A percentile compares a stretch with the other conserved stretches of the same genome.
Conservation (phyloP, 2,113 vertebrate species). For the Brachirus orientalis region DNA sequence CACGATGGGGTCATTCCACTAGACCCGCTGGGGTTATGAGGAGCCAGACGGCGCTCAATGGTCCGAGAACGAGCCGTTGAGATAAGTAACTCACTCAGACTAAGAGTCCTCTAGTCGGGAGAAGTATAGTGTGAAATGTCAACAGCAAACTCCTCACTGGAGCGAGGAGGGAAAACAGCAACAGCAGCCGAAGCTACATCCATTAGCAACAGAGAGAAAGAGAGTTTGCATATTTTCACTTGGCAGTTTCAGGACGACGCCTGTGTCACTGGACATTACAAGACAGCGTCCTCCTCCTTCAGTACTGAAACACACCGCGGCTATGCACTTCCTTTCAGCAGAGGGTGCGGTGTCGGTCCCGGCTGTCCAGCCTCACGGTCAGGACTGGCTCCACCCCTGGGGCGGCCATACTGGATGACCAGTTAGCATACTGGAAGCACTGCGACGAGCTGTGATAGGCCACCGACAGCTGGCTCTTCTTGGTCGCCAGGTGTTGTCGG, state of each 20-base stretch:
- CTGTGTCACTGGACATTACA: constrained; percentile 38
- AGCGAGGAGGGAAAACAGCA: constrained; percentile 47
- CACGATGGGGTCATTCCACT: constrained; percentile 62
- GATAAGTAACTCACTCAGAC: constrained; percentile 64
- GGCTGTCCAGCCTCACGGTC: constrained; percentile 92
- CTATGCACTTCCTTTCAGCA: constrained; percentile 63
- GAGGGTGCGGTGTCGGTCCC: constrained; percentile 77
- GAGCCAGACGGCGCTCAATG: constrained; percentile 63
- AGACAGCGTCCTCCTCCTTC: constrained; percentile 22
- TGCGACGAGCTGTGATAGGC: constrained; percentile 99
- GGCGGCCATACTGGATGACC: constrained; percentile 82
- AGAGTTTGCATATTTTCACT: constrained; percentile 40
- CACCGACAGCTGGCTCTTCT: constrained; percentile 98
- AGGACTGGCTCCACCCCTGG: constrained; percentile 93
- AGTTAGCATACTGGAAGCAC: constrained; percentile 94
- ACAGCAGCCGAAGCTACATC: constrained; percentile 39
- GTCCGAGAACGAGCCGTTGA: constrained; percentile 47
- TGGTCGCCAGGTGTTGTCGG: constrained; percentile 97
- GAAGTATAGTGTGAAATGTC: constrained; percentile 63
- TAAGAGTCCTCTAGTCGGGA: constrained; percentile 49
- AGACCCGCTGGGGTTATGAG: constrained; percentile 48
- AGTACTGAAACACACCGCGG: constrained; percentile 38
- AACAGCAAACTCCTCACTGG: constrained; percentile 55
- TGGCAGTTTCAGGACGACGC: constrained; percentile 41
- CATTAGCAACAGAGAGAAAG: constrained; percentile 36